Evolutionary conservation across 2,797 vertebrate species (phyloP).

Genomic region (Gambelia wislizenii): DNA sequence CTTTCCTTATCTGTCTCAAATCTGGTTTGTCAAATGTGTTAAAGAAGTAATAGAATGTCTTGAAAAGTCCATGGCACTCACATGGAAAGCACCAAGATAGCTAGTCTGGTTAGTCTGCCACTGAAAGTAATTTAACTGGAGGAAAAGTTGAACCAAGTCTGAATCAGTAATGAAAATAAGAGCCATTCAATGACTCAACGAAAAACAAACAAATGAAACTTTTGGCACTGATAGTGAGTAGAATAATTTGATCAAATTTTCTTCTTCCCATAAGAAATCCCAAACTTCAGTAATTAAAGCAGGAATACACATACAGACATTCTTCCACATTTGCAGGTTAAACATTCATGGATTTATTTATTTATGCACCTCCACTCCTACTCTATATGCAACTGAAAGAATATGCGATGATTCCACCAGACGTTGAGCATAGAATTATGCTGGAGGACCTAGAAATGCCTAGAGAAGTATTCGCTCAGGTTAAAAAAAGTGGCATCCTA

Average conservation of each 20-base stretch:
- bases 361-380: no score
- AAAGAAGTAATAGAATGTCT: background rate
- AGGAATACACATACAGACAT: background rate
- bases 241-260: background rate
- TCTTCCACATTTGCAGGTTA: no score
- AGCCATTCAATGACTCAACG: background rate
- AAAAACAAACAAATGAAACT: background rate
- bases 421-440: no score
- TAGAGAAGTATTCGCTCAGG: no score
- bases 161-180: background rate
- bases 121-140: background rate
- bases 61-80: background rate
- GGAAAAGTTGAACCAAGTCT: background rate
- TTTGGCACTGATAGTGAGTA: background rate
- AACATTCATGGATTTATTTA: no score
- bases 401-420: no score
- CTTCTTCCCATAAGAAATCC: background rate
- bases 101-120: no score
- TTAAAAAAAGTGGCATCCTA: no score
- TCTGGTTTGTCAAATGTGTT: background rate
- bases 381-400: no score
- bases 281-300: background rate
- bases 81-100: background rate
- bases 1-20: background rate
- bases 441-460: no score